Evolutionary conservation across 1,140 invertebrate genomes (phyloP).

Genomic region (Coelopa frigida): DNA sequence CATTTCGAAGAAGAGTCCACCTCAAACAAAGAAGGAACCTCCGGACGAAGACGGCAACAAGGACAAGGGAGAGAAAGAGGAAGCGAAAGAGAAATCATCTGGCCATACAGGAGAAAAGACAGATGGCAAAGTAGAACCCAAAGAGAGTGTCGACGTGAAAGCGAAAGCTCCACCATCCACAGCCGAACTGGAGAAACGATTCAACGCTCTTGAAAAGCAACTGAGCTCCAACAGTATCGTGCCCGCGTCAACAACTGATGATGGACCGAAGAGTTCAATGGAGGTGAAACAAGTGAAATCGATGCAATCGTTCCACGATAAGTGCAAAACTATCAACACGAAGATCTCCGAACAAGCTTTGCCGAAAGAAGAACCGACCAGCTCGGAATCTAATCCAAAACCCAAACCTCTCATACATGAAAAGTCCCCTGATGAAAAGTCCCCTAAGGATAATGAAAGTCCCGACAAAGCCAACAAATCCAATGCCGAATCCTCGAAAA

Average conservation of each 20-base stretch:
- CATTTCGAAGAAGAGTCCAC: conserved; percentile 27
- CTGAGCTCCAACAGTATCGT: conserved; percentile 21
- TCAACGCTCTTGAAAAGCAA: conserved; percentile 34
- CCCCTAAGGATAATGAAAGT: too few relatives aligned
- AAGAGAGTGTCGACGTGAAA: not conserved
- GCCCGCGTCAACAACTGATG: not conserved
- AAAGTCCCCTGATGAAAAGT: too few relatives aligned
- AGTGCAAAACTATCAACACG: not conserved
- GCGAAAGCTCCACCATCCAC: conserved; percentile 32
- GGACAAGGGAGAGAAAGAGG: not conserved
- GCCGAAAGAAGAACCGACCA: not conserved
- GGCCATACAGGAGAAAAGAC: too few relatives aligned
- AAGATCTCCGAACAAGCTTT: not conserved
- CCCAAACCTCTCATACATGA: conserved; percentile 13
- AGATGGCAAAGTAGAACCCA: not conserved
- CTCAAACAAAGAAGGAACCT: conserved; percentile 29
- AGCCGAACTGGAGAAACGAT: conserved; percentile 37
- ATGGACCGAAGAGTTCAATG: not conserved
- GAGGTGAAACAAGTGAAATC: not conserved
- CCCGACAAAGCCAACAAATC: not conserved
- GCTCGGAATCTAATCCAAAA: too few relatives aligned
- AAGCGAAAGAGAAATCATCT: too few relatives aligned
- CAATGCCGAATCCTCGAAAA: not conserved
- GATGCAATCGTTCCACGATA: not conserved
- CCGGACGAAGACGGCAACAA: conserved; percentile 19